phyloP scores from a whole-genome alignment of 2,797 vertebrate species.

The Pseudocheirus occidentalis region DNA sequence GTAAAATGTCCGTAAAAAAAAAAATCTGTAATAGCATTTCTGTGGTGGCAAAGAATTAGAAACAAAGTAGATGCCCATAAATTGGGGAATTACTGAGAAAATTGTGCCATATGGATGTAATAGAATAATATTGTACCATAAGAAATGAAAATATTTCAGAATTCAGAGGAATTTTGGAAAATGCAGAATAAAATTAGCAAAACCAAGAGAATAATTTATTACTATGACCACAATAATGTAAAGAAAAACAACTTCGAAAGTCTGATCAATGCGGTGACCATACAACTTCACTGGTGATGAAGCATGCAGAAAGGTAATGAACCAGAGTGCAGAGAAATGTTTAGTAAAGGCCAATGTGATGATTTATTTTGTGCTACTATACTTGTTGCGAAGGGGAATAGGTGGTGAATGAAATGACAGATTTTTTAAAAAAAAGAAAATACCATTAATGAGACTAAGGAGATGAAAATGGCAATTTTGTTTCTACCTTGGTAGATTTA shows the following conservation, averaged over 20 bases:
- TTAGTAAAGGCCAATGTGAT: neutral
- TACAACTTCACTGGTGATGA: neutral
- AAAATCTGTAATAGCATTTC: neutral
- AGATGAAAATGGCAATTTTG: neutral
- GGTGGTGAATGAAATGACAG: neutral
- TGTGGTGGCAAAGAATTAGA: neutral
- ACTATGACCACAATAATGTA: neutral
- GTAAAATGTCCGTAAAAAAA: neutral
- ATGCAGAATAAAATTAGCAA: neutral
- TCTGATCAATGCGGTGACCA: neutral
- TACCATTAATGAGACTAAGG: neutral
- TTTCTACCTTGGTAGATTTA: neutral
- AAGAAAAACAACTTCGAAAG: neutral
- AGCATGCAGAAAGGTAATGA: neutral
- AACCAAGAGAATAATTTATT: neutral
- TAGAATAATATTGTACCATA: neutral
- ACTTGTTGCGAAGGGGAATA: neutral
- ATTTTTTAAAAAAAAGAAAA: neutral
- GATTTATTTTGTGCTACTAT: neutral
- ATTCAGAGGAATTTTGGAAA: neutral
- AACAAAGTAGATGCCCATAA: neutral
- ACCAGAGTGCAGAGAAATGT: neutral
- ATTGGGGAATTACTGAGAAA: neutral
- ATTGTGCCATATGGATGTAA: neutral
- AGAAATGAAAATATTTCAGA: neutral